phyloP scores from a whole-genome alignment of 1,140 invertebrate species.

The Drosophila dunni region DNA sequence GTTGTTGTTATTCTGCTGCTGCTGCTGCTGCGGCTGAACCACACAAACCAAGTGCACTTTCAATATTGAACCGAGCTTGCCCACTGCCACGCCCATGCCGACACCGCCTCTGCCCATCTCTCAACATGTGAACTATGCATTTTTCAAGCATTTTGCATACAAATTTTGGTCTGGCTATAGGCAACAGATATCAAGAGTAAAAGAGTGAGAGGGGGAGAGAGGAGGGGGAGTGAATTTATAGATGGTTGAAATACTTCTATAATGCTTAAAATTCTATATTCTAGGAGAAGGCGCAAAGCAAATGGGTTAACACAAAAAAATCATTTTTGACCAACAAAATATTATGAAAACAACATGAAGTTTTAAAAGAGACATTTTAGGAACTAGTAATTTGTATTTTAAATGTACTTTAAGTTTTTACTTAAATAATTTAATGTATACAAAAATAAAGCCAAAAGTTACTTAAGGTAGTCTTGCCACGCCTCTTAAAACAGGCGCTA shows the following conservation, averaged over 20 bases:
- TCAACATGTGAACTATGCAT: slow-evolving; percentile 55
- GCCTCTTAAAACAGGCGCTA: neutral
- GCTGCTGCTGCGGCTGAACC: slow-evolving; percentile 49
- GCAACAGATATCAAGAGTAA: slow-evolving; percentile 4
- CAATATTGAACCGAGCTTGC: slow-evolving; percentile 53
- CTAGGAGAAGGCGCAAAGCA: too few species aligned
- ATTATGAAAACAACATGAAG: too few species aligned
- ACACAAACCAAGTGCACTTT: slow-evolving; percentile 63
- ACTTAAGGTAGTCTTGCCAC: neutral
- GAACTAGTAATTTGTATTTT: too few species aligned
- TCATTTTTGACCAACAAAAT: too few species aligned
- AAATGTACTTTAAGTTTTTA: too few species aligned
- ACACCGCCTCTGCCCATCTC: neutral
- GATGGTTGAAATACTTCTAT: slow-evolving; percentile 41
- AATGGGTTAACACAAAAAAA: too few species aligned
- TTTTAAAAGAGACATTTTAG: too few species aligned
- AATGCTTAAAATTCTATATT: slow-evolving; percentile 18
- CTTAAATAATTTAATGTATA: too few species aligned
- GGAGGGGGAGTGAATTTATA: slow-evolving; percentile 24
- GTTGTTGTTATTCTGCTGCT: slow-evolving; percentile 22
- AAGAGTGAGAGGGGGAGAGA: neutral
- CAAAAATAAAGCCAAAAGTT: neutral
- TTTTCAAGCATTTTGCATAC: slow-evolving; percentile 65
- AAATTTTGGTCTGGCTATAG: slow-evolving; percentile 42
- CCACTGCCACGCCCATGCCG: slow-evolving; percentile 2